phyloP scores from a whole-genome alignment of 2,888 invertebrate genomes.

The Eristalinus aeneus region DNA sequence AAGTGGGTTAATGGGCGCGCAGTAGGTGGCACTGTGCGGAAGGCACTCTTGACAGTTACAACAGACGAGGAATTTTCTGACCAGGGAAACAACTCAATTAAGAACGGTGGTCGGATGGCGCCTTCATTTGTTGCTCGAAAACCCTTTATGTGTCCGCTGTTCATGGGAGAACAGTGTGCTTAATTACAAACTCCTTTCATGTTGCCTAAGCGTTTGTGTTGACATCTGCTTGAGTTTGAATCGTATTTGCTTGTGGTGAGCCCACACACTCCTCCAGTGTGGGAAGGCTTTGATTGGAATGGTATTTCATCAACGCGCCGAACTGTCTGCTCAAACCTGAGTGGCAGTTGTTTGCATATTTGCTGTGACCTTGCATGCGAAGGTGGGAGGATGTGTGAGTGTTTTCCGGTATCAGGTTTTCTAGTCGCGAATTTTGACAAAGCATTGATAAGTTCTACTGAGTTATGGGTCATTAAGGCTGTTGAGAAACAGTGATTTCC shows the following conservation, averaged over 20 bases:
- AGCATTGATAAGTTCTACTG: no score
- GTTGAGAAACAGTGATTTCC: no score
- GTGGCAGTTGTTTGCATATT: neutral
- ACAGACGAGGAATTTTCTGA: neutral
- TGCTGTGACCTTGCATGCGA: neutral
- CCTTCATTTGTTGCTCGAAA: neutral
- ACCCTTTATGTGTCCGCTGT: no score
- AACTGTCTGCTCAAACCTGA: neutral
- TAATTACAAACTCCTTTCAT: neutral
- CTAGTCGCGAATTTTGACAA: no score
- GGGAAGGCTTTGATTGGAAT: neutral
- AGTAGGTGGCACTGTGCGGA: neutral
- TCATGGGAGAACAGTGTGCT: neutral
- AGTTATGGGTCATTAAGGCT: no score
- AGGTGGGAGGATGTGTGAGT: neutral
- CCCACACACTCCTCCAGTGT: neutral
- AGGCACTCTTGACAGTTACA: neutral
- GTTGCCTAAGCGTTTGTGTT: neutral
- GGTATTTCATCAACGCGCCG: neutral
- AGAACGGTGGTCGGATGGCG: neutral
- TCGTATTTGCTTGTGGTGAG: neutral
- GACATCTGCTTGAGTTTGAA: neutral
- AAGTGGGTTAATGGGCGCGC: neutral
- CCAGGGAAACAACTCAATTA: neutral
- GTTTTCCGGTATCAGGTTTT: no score